A percentile compares a stretch with the other conserved stretches of the same genome.
These are phyloP conservation scores for Agriopis aurantiaria DNA, from an alignment of 2,888 invertebrate genomes.

Conservation along the genomic window DNA sequence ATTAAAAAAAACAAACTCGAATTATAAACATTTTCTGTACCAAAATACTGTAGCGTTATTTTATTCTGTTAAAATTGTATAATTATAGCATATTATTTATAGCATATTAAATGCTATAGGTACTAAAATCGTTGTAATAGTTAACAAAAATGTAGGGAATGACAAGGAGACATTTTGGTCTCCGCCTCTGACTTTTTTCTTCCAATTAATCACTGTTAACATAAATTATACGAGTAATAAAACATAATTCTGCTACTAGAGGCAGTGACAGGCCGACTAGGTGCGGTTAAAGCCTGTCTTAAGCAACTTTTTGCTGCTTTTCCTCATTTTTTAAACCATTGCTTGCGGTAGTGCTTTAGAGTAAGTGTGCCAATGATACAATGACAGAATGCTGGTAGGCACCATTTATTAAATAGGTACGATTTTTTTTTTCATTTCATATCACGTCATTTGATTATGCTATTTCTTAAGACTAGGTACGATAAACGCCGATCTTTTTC, in stretches of 20 bases:
- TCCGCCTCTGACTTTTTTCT: slow-evolving; percentile 1
- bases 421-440: too few species aligned
- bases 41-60: too few species aligned
- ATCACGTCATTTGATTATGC: too few species aligned
- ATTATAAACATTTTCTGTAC: too few species aligned
- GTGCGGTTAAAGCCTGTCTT: slow-evolving; percentile 34
- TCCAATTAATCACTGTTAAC: slow-evolving; percentile 41
- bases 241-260: slow-evolving; percentile 44
- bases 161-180: not conserved
- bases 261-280: slow-evolving; percentile 32
- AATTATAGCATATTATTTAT: too few species aligned
- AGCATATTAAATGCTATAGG: too few species aligned
- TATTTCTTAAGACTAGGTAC: too few species aligned
- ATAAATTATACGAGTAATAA: slow-evolving; percentile 35
- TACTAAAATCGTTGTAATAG: too few species aligned
- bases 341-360: not conserved
- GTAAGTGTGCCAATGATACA: slow-evolving; percentile 3
- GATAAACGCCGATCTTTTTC: too few species aligned
- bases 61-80: too few species aligned
- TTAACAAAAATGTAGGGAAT: not conserved
- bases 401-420: not conserved
- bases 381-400: not conserved
- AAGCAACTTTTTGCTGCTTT: slow-evolving; percentile 51
- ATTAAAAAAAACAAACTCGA: too few species aligned
- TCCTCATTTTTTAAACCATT: slow-evolving; percentile 35